These are phyloP conservation scores for Eunapius fragilis DNA, from an alignment of 37 sponge, comb jelly and placozoan species.

Conservation along the genomic window DNA sequence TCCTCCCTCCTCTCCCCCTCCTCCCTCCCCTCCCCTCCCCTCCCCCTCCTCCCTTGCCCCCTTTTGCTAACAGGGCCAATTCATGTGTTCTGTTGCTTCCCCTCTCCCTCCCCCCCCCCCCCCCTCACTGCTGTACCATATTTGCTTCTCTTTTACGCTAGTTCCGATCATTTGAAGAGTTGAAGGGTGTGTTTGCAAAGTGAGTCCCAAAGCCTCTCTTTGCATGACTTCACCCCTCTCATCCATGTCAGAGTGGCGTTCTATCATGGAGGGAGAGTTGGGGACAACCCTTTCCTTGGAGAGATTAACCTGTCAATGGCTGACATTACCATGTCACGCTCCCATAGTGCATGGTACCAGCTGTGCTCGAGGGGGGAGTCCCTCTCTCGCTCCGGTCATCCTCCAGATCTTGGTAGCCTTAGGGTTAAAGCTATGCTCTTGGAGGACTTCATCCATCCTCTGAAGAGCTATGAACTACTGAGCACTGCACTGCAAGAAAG, in stretches of 20 bases:
- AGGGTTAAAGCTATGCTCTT: conserved; percentile 26
- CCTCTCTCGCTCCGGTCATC: background rate
- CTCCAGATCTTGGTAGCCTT: conserved; percentile 44
- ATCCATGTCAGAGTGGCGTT: conserved; percentile 7
- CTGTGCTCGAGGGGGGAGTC: conserved; percentile 29
- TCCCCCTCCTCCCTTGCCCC: too few species aligned
- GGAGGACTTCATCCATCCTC: conserved; percentile 40
- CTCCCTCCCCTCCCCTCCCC: background rate
- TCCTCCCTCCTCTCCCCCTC: background rate
- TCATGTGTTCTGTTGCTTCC: background rate
- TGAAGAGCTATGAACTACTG: conserved; percentile 47
- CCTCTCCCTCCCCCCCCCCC: background rate
- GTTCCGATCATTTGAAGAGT: background rate
- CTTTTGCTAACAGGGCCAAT: too few species aligned
- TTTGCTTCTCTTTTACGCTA: background rate
- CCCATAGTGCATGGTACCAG: conserved; percentile 42
- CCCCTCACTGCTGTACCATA: too few species aligned
- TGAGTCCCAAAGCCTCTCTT: background rate
- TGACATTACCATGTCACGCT: conserved; percentile 1
- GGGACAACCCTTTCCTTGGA: conserved; percentile 58
- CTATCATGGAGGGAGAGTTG: conserved; percentile 45
- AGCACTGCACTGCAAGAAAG: conserved; percentile 23
- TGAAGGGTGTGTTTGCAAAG: background rate
- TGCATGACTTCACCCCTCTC: background rate
- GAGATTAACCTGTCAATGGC: conserved; percentile 36